Conservation (phyloP, 2,797 vertebrate genomes). For the Florisuga fusca region DNA sequence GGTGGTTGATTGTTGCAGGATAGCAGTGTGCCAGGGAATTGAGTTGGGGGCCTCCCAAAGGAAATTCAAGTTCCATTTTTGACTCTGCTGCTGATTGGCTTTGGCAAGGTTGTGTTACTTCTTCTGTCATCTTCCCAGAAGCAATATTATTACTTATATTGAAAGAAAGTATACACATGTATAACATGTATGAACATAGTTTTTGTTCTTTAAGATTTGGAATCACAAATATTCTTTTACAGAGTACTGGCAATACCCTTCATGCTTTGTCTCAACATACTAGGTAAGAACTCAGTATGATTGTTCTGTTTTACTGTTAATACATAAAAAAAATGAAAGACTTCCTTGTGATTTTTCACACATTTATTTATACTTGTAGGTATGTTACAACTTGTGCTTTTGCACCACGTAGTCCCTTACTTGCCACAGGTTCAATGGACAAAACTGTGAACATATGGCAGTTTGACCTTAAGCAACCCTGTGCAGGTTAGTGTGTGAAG, state of each 20-base stretch:
- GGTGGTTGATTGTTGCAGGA: neutral
- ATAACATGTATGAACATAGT: neutral
- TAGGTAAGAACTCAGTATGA: constrained; percentile 78
- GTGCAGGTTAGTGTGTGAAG: constrained; percentile 67
- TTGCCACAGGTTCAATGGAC: constrained; percentile 92
- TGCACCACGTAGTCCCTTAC: constrained; percentile 81
- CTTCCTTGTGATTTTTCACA: neutral
- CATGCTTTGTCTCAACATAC: constrained; percentile 86
- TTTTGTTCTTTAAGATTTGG: neutral
- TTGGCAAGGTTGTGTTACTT: neutral
- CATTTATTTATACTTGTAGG: constrained; percentile 73
- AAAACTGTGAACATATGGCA: constrained; percentile 89
- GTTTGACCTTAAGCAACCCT: constrained; percentile 73
- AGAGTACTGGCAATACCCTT: constrained; percentile 84
- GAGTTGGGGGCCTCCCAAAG: rapidly evolving
- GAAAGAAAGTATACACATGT: neutral
- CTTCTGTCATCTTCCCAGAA: neutral
- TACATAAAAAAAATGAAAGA: neutral
- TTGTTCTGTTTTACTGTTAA: neutral
- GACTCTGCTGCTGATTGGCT: neutral
- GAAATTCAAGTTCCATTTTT: neutral
- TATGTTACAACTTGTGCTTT: constrained; percentile 90
- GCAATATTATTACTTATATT: neutral
- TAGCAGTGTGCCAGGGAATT: neutral
- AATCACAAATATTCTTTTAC: constrained; percentile 44